phyloP scores from a whole-genome alignment of 2,888 invertebrate genomes.

The Drymonia ruficornis region DNA sequence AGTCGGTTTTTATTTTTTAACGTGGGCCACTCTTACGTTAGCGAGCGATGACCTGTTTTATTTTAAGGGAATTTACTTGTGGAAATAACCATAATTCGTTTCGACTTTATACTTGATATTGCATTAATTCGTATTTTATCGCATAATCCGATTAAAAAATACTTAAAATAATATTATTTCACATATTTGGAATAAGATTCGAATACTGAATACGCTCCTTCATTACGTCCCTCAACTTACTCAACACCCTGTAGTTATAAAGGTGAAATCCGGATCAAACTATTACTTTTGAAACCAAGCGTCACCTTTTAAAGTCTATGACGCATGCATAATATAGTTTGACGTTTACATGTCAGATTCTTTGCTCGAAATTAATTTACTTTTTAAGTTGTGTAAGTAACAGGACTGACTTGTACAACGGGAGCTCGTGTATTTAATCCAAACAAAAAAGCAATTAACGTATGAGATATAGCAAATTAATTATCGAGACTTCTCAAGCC shows the following conservation, averaged over 20 bases:
- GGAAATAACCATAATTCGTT: too few species aligned
- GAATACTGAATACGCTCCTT: too few species aligned
- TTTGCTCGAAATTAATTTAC: neutral
- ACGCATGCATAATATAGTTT: conserved; percentile 4
- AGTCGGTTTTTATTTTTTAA: too few species aligned
- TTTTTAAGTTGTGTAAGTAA: conserved; percentile 5
- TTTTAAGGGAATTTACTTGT: too few species aligned
- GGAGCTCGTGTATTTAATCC: conserved; percentile 3
- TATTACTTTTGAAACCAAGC: neutral
- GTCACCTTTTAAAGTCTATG: neutral
- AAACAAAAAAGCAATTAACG: conserved; percentile 7
- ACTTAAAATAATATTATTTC: too few species aligned
- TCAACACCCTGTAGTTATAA: neutral
- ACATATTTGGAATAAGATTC: too few species aligned
- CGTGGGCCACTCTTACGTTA: too few species aligned
- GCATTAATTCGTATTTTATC: too few species aligned
- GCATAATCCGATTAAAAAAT: too few species aligned
- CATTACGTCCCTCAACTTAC: too few species aligned
- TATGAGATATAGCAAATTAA: neutral
- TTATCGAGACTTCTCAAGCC: neutral
- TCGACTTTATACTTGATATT: too few species aligned
- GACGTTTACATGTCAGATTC: conserved; percentile 4
- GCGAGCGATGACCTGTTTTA: too few species aligned
- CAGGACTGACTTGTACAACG: neutral
- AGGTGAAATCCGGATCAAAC: neutral